Base-by-base conservation (phyloP, 2,797 vertebrate genomes). In the Sebastes kiyomatsui region DNA sequence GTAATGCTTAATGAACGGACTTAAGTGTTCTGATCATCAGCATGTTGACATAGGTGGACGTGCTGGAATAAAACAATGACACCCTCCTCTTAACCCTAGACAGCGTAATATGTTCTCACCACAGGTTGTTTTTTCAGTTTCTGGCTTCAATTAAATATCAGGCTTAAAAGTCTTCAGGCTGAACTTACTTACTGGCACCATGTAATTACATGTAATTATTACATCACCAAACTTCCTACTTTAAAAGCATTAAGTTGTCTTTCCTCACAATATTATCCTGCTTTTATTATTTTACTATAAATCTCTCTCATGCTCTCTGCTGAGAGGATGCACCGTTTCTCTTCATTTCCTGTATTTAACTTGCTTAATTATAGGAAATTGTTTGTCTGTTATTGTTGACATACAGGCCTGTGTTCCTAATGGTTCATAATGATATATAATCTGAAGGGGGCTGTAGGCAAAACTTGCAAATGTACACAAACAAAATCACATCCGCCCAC, bases 341-440 rank as follows among this genome's bases (percentile, higher is more conserved):
- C 69, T 35, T 86, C n/a, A 80, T 87, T 88, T 82, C 75, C 86
- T 80, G 64, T 28, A 5, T 52, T 72, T 60, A 66, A 52, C 22
- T 62, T 11, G 14, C 52, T 38, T 58, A 49, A 77, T 32, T 55
- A 27, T 6, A 5, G 76, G 62, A 81, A 27, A 54, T 61, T 10
- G 65, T 79, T 70, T 75, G 60, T 81, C 27, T 46, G 67, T 59
- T 7, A 1, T 33, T 58, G 55, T 72, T 28, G 62, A 74, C 27
- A 49, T 13, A 0, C 25, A 42, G 61, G 46, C 58, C 6, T 1
- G 38, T 25, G 18, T 35, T 79, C 12, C 10, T 69, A 77, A 79
- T 74, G 72, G 30, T 59, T 67, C 56, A 4, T 85, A 30, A 81
- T 61, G 32, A 56, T 35, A 5, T 61, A 8, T 61, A 27, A 32